These are phyloP conservation scores for Trichechus manatus DNA, from an alignment of 2,113 vertebrate species.

Conservation along the genomic window DNA sequence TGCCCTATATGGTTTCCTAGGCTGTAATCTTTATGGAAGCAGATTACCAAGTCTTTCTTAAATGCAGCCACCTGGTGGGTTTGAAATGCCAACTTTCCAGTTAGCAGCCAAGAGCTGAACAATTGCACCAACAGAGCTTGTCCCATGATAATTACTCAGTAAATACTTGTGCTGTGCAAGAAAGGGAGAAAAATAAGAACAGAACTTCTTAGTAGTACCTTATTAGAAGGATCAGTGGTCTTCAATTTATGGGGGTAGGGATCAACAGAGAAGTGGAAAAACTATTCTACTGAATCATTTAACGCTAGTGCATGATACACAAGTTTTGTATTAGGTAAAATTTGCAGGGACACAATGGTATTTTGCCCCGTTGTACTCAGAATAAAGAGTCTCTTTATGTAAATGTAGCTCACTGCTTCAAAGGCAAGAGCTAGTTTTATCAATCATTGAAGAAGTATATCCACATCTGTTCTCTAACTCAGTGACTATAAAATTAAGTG, in stretches of 20 bases:
- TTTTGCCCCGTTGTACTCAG: constrained; percentile 72
- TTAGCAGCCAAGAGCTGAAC: no score
- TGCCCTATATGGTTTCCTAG: no score
- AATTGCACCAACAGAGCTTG: not conserved
- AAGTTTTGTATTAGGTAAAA: not conserved
- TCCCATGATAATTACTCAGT: not conserved
- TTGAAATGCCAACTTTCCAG: no score
- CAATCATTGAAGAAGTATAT: constrained; percentile 75
- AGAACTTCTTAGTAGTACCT: not conserved
- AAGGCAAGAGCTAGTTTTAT: constrained; percentile 70
- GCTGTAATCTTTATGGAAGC: no score
- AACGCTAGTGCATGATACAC: not conserved
- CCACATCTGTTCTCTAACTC: constrained; percentile 69
- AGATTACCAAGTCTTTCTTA: no score
- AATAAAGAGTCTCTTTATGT: constrained; percentile 74
- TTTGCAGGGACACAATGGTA: constrained; percentile 44
- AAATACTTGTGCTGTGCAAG: not conserved
- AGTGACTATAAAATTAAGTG: constrained; percentile 66
- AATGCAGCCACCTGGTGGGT: no score
- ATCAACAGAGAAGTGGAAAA: not conserved
- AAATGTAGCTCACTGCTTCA: constrained; percentile 75
- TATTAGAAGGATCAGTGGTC: not conserved
- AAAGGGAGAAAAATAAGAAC: not conserved
- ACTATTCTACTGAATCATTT: not conserved
- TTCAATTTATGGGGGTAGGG: not conserved